These are phyloP conservation scores for Sminthurinus aureus DNA, from an alignment of 2,888 invertebrate genomes.

Conservation along the genomic window DNA sequence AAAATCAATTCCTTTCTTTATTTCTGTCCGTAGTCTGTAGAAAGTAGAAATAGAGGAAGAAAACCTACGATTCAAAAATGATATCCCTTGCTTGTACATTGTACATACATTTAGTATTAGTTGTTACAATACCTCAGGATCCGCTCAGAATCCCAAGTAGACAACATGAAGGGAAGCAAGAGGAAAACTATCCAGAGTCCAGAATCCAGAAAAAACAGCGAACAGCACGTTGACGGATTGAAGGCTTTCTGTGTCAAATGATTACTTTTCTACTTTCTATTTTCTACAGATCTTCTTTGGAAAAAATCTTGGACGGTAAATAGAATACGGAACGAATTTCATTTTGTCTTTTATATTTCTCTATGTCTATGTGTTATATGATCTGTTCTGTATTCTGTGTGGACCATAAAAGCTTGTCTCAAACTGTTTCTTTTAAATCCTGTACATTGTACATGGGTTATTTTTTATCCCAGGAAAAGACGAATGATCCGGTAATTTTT, in stretches of 20 bases:
- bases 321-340: conserved; percentile 17
- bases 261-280: background rate
- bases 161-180: background rate
- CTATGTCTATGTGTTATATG: background rate
- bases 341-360: background rate
- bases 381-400: background rate
- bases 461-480: too few species aligned
- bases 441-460: too few species aligned
- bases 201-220: background rate
- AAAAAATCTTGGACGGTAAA: conserved; percentile 11
- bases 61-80: too few species aligned
- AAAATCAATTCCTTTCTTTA: too few species aligned
- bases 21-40: too few species aligned
- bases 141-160: background rate
- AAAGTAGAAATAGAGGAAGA: too few species aligned
- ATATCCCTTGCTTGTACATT: too few species aligned
- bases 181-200: background rate
- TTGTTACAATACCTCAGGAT: background rate
- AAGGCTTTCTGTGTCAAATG: conserved; percentile 1
- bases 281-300: background rate
- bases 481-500: too few species aligned
- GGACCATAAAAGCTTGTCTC: too few species aligned
- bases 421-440: too few species aligned
- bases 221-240: conserved; percentile 6
- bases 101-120: too few species aligned